These are phyloP conservation scores for Zaprionus capensis DNA, from an alignment of 1,140 invertebrate species.

Conservation along the genomic window DNA sequence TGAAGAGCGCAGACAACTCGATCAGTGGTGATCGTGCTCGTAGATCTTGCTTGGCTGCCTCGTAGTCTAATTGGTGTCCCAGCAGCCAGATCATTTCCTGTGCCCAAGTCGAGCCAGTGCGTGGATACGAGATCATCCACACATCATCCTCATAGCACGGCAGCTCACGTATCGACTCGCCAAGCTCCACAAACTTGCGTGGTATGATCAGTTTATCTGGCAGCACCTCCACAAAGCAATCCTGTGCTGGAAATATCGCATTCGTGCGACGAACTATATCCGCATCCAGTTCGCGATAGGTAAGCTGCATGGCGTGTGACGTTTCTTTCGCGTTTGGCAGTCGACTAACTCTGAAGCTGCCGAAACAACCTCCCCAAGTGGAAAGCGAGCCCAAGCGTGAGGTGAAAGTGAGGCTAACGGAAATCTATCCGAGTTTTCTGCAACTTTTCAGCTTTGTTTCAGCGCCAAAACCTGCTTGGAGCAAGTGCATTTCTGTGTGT, in stretches of 20 bases:
- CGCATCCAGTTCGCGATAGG: slow-evolving; percentile 87
- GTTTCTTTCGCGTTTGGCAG: slow-evolving; percentile 11
- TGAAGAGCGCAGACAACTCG: slow-evolving; percentile 86
- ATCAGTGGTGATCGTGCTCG: slow-evolving; percentile 86
- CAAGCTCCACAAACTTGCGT: slow-evolving; percentile 88
- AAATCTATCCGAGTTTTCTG: slow-evolving; percentile 35
- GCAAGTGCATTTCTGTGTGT: slow-evolving; percentile 20
- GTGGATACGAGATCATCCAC: slow-evolving; percentile 92
- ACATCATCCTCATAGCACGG: slow-evolving; percentile 89
- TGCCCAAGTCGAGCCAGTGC: slow-evolving; percentile 94
- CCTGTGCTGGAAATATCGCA: slow-evolving; percentile 87
- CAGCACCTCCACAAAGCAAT: slow-evolving; percentile 89
- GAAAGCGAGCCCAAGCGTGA: slow-evolving; percentile 44
- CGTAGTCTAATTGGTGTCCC: slow-evolving; percentile 91
- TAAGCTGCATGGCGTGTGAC: slow-evolving; percentile 84
- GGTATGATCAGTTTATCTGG: slow-evolving; percentile 89
- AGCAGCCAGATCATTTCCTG: slow-evolving; percentile 96
- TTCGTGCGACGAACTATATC: slow-evolving; percentile 87
- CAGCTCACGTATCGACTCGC: slow-evolving; percentile 88
- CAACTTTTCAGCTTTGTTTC: slow-evolving; percentile 48
- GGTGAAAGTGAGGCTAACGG: slow-evolving; percentile 53
- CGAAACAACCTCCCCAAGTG: slow-evolving; percentile 15
- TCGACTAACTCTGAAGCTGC: slow-evolving; percentile 35
- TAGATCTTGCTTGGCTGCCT: slow-evolving; percentile 89
- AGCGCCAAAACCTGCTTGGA: slow-evolving; percentile 36